Conservation (phyloP, 2,797 vertebrate species). For the Enoplosus armatus region DNA sequence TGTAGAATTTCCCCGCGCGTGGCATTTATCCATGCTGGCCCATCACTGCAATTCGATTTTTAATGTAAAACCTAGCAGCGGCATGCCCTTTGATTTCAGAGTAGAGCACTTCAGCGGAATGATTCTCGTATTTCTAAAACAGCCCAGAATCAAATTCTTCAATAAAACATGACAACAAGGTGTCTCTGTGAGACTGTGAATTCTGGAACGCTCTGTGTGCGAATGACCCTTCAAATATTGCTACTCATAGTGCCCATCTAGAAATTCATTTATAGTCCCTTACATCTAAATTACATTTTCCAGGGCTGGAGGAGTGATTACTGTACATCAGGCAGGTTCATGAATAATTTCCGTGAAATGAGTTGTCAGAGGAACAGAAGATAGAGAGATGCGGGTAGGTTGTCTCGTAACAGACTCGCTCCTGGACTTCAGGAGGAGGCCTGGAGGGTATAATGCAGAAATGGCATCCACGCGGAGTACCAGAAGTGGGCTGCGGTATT, state of each 20-base stretch:
- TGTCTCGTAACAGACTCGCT: neutral
- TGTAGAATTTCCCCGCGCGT: neutral
- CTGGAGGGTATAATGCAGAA: neutral
- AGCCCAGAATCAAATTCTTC: neutral
- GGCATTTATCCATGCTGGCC: neutral
- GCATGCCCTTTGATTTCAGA: neutral
- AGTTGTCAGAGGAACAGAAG: neutral
- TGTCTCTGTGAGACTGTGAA: neutral
- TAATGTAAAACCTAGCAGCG: neutral
- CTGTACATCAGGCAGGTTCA: slow-evolving; percentile 1
- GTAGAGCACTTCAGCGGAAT: neutral
- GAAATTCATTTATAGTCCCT: neutral
- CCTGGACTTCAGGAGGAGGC: neutral
- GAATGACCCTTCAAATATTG: neutral
- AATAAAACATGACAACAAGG: neutral
- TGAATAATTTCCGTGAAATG: slow-evolving; percentile 35
- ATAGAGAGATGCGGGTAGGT: neutral
- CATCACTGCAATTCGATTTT: neutral
- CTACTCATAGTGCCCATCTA: neutral
- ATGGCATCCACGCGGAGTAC: neutral
- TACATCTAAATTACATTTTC: neutral
- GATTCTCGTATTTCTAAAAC: neutral
- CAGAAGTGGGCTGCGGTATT: neutral
- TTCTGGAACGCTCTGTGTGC: rapidly evolving
- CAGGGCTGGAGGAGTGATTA: slow-evolving; percentile 12